phyloP scores from a whole-genome alignment of 2,888 invertebrate genomes.

The Andrena trimmerana region DNA sequence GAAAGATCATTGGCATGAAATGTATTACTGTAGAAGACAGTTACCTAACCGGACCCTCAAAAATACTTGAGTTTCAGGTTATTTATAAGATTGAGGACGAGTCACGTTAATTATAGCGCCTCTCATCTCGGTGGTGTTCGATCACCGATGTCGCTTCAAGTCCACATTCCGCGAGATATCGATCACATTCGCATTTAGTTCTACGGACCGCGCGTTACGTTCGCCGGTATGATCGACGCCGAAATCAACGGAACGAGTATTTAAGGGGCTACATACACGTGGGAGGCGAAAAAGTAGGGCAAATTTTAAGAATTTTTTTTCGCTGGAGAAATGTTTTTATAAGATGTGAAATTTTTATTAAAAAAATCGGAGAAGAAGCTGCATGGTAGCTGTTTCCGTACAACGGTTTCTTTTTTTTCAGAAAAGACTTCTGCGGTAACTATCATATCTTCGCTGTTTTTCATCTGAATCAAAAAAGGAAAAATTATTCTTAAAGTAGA shows the following conservation, averaged over 20 bases:
- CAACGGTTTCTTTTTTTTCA: no score
- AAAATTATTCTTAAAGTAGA: no score
- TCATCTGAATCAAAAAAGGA: no score
- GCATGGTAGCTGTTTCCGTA: no score
- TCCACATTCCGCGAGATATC: slow-evolving; percentile 55
- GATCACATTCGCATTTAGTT: slow-evolving; percentile 61
- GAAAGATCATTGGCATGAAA: slow-evolving; percentile 42
- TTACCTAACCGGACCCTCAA: slow-evolving; percentile 74
- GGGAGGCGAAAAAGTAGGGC: no score
- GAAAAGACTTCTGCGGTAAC: no score
- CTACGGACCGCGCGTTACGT: background rate
- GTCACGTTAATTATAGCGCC: slow-evolving; percentile 71
- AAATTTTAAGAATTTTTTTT: no score
- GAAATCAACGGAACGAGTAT: slow-evolving; percentile 7
- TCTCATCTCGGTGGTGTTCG: slow-evolving; percentile 66
- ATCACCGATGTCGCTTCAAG: slow-evolving; percentile 64
- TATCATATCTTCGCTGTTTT: no score
- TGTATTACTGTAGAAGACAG: slow-evolving; percentile 60
- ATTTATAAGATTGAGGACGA: slow-evolving; percentile 81
- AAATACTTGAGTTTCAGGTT: slow-evolving; percentile 77
- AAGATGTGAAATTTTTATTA: no score
- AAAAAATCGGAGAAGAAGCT: no score
- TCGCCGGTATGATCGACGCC: background rate
- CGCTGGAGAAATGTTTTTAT: no score
- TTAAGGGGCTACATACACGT: background rate